A percentile compares a stretch with the other conserved stretches of the same genome.
Conservation (phyloP, 2,797 vertebrate genomes). For the Pogoniulus pusillus region DNA sequence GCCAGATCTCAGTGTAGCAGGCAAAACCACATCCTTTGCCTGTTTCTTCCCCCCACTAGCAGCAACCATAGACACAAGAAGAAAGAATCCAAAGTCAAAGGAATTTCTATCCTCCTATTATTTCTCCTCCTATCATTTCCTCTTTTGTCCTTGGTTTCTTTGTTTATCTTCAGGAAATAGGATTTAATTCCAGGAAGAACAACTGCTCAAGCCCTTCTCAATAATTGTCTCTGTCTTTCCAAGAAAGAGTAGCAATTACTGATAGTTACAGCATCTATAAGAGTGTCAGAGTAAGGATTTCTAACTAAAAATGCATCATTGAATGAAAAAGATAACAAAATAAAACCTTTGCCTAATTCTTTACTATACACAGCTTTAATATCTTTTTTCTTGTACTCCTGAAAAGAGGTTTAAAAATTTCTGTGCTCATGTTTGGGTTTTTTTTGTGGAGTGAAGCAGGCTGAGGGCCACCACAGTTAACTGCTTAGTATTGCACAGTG, state of each 20-base stretch:
- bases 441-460: not conserved
- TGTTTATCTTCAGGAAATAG: not conserved
- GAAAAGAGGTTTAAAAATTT: not conserved
- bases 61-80: not conserved
- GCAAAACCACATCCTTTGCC: not conserved
- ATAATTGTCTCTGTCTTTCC: not conserved
- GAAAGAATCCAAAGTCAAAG: not conserved
- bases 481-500: not conserved
- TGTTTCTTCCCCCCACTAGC: not conserved
- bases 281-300: not conserved
- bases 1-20: not conserved
- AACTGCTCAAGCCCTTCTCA: not conserved
- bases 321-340: not conserved
- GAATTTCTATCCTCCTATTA: rapidly evolving
- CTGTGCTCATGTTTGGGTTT: not conserved
- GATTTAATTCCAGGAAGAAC: not conserved
- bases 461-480: not conserved
- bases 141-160: not conserved
- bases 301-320: not conserved
- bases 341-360: not conserved
- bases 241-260: not conserved
- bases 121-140: rapidly evolving
- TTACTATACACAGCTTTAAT: not conserved
- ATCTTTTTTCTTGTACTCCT: not conserved
- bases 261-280: not conserved